phyloP scores from a whole-genome alignment of 2,888 invertebrate genomes.

The Andrena praecox region DNA sequence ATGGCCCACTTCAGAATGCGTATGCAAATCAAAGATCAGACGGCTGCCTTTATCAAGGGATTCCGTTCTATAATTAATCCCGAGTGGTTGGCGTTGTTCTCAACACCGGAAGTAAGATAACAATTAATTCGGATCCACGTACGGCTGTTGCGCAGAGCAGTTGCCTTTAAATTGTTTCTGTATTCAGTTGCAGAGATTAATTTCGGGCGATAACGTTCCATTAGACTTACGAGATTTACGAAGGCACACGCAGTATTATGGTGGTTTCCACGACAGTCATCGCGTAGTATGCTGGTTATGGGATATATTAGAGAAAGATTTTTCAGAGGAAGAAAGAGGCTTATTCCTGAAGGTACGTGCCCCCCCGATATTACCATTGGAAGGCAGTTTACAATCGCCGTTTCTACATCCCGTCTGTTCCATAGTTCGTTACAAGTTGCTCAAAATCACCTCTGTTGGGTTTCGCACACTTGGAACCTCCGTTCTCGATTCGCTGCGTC shows the following conservation, averaged over 20 bases:
- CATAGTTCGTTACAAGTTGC: constrained; percentile 96
- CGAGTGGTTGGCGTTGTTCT: constrained; percentile 97
- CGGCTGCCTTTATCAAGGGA: constrained; percentile 97
- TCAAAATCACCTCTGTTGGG: constrained; percentile 98
- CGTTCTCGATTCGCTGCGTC: constrained; percentile 99
- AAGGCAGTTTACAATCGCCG: neutral
- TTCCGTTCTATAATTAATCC: constrained; percentile 97
- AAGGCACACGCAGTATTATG: constrained; percentile 98
- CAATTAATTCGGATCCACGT: neutral
- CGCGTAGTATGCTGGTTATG: constrained; percentile 99
- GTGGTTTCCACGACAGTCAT: constrained; percentile 99
- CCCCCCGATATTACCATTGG: neutral
- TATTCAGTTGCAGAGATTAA: constrained; percentile 94
- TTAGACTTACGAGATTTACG: constrained; percentile 95
- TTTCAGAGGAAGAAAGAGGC: constrained; percentile 95
- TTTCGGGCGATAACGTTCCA: constrained; percentile 98
- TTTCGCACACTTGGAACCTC: constrained; percentile 98
- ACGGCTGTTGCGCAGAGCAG: neutral
- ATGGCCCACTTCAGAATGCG: constrained; percentile 99
- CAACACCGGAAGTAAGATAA: constrained; percentile 91
- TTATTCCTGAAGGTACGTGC: constrained; percentile 94
- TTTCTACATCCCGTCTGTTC: constrained; percentile 14
- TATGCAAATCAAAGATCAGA: constrained; percentile 98
- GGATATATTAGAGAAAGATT: constrained; percentile 98
- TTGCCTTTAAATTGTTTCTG: neutral